Evolutionary conservation across 2,888 invertebrate species (phyloP), one percentile per base, ranked within the genome.

Genomic region (Dusona sp.): DNA sequence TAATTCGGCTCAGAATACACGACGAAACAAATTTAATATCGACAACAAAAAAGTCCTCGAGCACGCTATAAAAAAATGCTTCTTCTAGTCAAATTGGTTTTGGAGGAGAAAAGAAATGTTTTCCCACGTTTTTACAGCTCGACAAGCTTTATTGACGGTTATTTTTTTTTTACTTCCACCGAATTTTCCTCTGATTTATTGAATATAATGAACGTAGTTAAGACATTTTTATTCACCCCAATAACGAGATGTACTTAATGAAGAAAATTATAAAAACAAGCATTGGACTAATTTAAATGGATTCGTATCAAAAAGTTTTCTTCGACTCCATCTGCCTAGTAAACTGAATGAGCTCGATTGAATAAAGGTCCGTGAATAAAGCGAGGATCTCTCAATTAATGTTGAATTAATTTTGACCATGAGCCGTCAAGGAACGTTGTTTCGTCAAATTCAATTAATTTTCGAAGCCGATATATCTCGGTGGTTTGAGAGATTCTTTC

Each of bases 301-400:
- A 68, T 45, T 54, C 38, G 42, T 4, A n/a, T 33, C 33, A 36
- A 64, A 65, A 68, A 25, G 33, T 9, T 25, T 82, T 61, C 16
- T 64, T 72, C 36, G 13, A 51, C n/a, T 38, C 25, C n/a, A 25
- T 38, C 75, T 11, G 29, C 6, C 25, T 13, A 67, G 64, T 61
- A 68, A 78, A 75, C 70, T 68, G 45, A 77, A 83, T 77, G 57
- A 84, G 74, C 33, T 65, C 78, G 74, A 75, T 86, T 83, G 75
- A 86, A 83, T 86, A 78, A 72, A 45, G 54, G 54, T 64, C 33
- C 13, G 65, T 33, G 45, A 57, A 70, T 25, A n/a, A 16, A 65
- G 29, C 48, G 65, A 79, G 33, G 22, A 48, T 68, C 51, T 77
- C 79, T 74, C 65, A 78, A 78, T 83, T 51, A 79, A 33, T 22